Base-by-base conservation (phyloP, 2,113 vertebrate genomes). In the Melanotaenia duboulayi region DNA sequence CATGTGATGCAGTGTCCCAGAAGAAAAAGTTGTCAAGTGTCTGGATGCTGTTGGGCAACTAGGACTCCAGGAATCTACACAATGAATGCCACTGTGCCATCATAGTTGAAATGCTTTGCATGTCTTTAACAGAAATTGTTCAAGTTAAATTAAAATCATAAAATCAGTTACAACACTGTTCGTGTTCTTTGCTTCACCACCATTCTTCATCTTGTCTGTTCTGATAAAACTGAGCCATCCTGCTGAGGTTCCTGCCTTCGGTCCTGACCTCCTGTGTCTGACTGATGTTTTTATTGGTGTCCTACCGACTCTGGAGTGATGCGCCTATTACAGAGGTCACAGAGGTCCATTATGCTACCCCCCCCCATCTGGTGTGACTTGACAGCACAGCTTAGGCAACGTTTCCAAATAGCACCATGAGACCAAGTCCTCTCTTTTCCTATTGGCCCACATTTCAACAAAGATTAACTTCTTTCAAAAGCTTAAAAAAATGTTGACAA, bases 201-300 rank as follows among this genome's bases (percentile, higher is more conserved):
- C 61, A 14, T 71, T 25, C 28, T 13, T 58, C 48, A 24, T 20
- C 48, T 39, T 40, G 20, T 62, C 69, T 49, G 39, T 8, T 60
- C 37, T 65, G 64, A 50, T 61, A 24, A 77, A 82, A 56, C 50
- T 25, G 61, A 86, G 32, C 52, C 61, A 0, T 66, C 64, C 62
- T 71, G 72, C 60, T 72, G 40, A 60, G 17, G 28, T 42, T 84
- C 61, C 57, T 80, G 61, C 80, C 44, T 46, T 19, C 40, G 60
- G 60, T 75, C 78, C 68, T 74, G 86, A 88, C 88, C 86, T 86
- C 66, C 65, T 65, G 65, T 63, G 65, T 83, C 68, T 87, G 83
- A 92, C 81, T 88, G 89, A 90, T 86, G 77, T 54, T 88, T 90
- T 90, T 87, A 90, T 87, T 92, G 81, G 81, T 85, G 81, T 90